phyloP scores from a whole-genome alignment of 2,888 invertebrate species.

The Baronia brevicornis region DNA sequence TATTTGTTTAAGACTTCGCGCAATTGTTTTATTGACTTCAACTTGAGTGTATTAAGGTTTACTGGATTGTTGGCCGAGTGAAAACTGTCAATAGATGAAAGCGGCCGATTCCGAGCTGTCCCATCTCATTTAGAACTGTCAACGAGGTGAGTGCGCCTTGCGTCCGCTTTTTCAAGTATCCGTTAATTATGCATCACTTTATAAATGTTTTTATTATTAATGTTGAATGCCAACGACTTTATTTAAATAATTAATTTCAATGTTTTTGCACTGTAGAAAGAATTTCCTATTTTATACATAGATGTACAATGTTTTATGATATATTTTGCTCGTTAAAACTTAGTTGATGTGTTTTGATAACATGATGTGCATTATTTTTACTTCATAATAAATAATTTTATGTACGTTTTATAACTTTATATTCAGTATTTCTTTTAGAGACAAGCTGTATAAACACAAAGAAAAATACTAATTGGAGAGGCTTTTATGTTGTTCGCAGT shows the following conservation, averaged over 20 bases:
- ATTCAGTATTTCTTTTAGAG: too few relatives aligned
- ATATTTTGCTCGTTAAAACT: too few relatives aligned
- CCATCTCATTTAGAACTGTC: conserved; percentile 60
- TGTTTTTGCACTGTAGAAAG: too few relatives aligned
- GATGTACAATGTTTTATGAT: too few relatives aligned
- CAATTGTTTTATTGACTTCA: conserved; percentile 33
- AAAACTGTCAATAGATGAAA: conserved; percentile 43
- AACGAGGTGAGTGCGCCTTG: conserved; percentile 54
- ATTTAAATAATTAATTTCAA: conserved; percentile 8
- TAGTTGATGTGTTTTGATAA: too few relatives aligned
- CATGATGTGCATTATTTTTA: too few relatives aligned
- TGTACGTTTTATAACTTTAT: too few relatives aligned
- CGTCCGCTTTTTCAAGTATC: conserved; percentile 51
- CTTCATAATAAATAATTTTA: too few relatives aligned
- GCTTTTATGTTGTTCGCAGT: too few relatives aligned
- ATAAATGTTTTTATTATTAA: conserved; percentile 11
- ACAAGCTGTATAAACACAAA: too few relatives aligned
- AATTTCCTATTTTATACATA: too few relatives aligned
- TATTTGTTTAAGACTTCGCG: conserved; percentile 26
- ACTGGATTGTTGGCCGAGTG: conserved; percentile 54
- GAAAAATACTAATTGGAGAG: too few relatives aligned
- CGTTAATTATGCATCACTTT: conserved; percentile 20
- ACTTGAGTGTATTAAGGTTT: conserved; percentile 51
- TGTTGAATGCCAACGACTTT: conserved; percentile 6
- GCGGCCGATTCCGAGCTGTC: conserved; percentile 37